These are phyloP conservation scores for Amphiprion ocellaris DNA, from an alignment of 2,113 vertebrate species.

Conservation along the genomic window DNA sequence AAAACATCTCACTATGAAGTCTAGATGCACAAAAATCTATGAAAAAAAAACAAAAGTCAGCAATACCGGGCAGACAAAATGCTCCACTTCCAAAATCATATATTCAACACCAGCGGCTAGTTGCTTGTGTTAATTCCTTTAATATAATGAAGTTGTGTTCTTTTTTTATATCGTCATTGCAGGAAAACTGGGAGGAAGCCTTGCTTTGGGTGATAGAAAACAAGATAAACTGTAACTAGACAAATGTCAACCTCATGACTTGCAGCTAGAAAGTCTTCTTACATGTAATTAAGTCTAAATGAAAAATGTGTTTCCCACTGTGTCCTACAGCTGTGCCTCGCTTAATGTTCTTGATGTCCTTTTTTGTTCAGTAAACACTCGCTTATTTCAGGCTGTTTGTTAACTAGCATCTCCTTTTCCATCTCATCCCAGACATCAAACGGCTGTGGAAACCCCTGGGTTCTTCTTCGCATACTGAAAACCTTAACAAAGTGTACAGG, in stretches of 20 bases:
- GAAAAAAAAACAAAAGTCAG: too few relatives aligned
- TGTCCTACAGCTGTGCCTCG: neutral
- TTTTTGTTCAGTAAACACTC: slow-evolving; percentile 66
- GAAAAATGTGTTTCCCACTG: slow-evolving; percentile 1
- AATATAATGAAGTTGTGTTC: neutral
- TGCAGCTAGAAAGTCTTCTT: neutral
- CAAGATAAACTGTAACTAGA: neutral
- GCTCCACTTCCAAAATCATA: too few relatives aligned
- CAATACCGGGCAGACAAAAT: too few relatives aligned
- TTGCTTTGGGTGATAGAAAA: neutral
- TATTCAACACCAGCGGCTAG: neutral
- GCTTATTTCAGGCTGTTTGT: slow-evolving; percentile 67
- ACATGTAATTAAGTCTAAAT: neutral
- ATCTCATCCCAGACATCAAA: slow-evolving; percentile 75
- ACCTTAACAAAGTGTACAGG: slow-evolving; percentile 66
- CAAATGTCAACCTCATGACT: slow-evolving; percentile 1
- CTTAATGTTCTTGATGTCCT: slow-evolving; percentile 43
- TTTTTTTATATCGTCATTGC: neutral
- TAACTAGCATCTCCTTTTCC: slow-evolving; percentile 67
- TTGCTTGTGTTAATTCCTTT: neutral
- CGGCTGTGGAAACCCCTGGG: slow-evolving; percentile 53
- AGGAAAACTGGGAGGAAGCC: neutral
- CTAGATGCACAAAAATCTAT: too few relatives aligned
- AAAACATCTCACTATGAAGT: too few relatives aligned
- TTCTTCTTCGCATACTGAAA: slow-evolving; percentile 53